Base-by-base conservation (phyloP, 2,888 invertebrate species). In the Ligdia adustata region DNA sequence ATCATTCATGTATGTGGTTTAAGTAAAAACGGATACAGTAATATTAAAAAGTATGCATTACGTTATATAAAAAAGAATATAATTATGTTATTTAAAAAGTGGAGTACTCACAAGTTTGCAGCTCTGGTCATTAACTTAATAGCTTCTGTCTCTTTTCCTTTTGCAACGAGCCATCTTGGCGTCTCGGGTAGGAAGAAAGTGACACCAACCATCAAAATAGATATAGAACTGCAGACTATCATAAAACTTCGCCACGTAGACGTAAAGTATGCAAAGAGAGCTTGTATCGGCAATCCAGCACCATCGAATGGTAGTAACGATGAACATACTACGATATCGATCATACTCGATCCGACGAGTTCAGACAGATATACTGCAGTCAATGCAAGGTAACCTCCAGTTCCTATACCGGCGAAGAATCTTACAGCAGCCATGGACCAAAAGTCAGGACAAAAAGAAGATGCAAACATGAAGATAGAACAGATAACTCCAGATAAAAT, bases 311-410 rank as follows among this genome's bases (percentile, higher is more conserved):
- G 5, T 9, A 73, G 46, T 2, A 57, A 43, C 1, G 62, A 29
- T 1, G 68, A 57, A 11, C 70, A 75, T 14, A 68, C 73, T 0
- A 66, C 32, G 31, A 33, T 22, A n/a, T 91, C 91, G 24, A 91
- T 82, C 12, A 83, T 71, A 28, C 76, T 72, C 0, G 80, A 76
- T 1, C 93, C 93, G 24, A 92, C 83, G 4, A 92, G 73, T 70
- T 94, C 94, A 82, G 93, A 91, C 1, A 91, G 80, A 5, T 92
- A 77, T 0, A 84, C 77, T 15, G 74, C 43, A 7, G 73, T 68
- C 2, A 74, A 55, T 7, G 94, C 92, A 91, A 96, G 93, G 0
- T 93, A 93, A 4, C 96, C 96, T 27, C 95, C 95, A 3, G 94
- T 94, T 1, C 94, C 93, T 26, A 94, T 70, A 0, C 94, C 95